Evolutionary conservation across 2,888 invertebrate species (phyloP), one percentile per base, ranked within the genome.

Genomic region (Flexamia atlantica): DNA sequence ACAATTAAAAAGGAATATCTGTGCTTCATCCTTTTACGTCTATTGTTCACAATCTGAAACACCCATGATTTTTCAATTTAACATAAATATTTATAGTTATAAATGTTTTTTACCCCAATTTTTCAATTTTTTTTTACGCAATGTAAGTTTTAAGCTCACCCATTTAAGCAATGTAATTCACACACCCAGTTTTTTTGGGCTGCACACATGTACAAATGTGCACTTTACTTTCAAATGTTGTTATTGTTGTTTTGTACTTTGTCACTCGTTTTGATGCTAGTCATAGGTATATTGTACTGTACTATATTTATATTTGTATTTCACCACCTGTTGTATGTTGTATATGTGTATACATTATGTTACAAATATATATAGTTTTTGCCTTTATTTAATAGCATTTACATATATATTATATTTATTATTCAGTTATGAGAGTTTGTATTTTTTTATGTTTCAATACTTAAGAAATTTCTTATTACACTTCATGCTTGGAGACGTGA

Each of bases 191-290:
- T 46, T 46, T n/a, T 7, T 46, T 46, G 46, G 46, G 3, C 46
- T 3, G 46, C 46, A 46, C 46, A 17, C n/a, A 17, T 46, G 46
- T 46, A 46, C 7, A 46, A 12, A 30, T n/a, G 30, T 70, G 70
- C 70, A 70, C 70, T 30, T 40, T 17, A 20, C 40, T 23, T 42
- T 74, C 74, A 3, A 14, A 42, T 42, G 74, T 74, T 74, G 74
- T 74, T 74, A 42, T 74, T 74, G 74, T 74, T 74, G 74, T 74
- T 74, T 74, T 74, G 32, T 70, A 70, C 70, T 5, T 60, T 40
- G 74, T 74, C 74, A 74, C 74, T 40, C 20, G 70, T 70, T 74
- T 42, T 42, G 74, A 74, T 74, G 74, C 74, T 74, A 74, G 74
- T 74, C 74, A 74, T 74, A 74, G 40, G 4, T 70, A 60, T 70